These are phyloP conservation scores for Drosophila suboccidentalis DNA, from an alignment of 2,888 invertebrate species.

Conservation along the genomic window DNA sequence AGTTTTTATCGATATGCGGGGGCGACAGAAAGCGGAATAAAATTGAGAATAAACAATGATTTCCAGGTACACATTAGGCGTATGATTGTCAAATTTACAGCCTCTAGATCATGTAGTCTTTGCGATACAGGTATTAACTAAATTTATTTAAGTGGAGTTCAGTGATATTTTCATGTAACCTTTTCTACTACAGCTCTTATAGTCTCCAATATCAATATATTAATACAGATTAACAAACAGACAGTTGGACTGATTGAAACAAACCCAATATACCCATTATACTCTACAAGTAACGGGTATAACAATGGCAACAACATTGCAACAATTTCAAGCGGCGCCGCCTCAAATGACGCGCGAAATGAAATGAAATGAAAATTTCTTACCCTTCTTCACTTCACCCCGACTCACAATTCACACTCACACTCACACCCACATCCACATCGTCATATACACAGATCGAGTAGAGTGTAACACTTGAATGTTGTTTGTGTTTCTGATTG, in stretches of 20 bases:
- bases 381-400: conserved; percentile 2
- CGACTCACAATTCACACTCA: background rate
- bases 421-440: background rate
- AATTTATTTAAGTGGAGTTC: too few relatives aligned
- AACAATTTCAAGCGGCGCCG: conserved; percentile 78
- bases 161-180: background rate
- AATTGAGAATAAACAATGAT: too few relatives aligned
- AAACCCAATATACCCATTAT: background rate
- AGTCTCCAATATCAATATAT: background rate
- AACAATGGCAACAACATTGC: conserved; percentile 43
- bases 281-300: background rate
- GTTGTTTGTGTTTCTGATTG: conserved; percentile 75
- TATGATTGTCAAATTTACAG: too few relatives aligned
- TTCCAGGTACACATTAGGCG: too few relatives aligned
- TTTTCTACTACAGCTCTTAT: background rate
- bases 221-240: background rate
- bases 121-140: too few relatives aligned
- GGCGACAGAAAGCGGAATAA: too few relatives aligned
- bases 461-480: conserved; percentile 75
- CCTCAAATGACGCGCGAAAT: conserved; percentile 80
- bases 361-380: conserved; percentile 77
- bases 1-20: too few relatives aligned
- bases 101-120: too few relatives aligned
- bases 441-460: conserved; percentile 46
- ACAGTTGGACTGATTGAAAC: too few relatives aligned